Percentiles rank a stretch among this genome's conserved stretches.
These are phyloP conservation scores for Phortica variegata DNA, from an alignment of 1,140 invertebrate species.

Conservation along the genomic window DNA sequence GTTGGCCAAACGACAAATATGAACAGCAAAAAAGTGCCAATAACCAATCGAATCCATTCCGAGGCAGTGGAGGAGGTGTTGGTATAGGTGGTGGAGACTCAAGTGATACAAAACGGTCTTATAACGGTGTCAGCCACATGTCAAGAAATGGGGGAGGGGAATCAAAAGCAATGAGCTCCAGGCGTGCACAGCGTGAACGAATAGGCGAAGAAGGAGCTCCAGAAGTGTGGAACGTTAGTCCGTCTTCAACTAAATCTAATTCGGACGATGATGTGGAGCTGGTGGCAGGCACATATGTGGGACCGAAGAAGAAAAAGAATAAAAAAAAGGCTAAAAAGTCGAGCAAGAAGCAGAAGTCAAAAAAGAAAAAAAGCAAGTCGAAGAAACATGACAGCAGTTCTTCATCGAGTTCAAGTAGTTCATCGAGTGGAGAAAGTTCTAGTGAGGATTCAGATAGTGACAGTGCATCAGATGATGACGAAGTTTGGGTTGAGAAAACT, in stretches of 20 bases:
- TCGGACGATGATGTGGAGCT: constrained; percentile 36
- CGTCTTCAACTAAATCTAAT: constrained; percentile 63
- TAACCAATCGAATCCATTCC: constrained; percentile 35
- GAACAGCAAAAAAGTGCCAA: constrained; percentile 38
- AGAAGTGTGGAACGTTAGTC: constrained; percentile 73
- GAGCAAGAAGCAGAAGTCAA: constrained; percentile 62
- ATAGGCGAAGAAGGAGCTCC: constrained; percentile 70
- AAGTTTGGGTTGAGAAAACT: constrained; percentile 47
- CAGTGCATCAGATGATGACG: constrained; percentile 13
- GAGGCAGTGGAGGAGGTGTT: no score
- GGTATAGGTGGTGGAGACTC: background rate
- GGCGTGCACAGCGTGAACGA: constrained; percentile 70
- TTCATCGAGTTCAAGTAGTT: constrained; percentile 10
- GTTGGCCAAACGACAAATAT: constrained; percentile 57
- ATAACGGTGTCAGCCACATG: constrained; percentile 10
- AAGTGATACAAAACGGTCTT: background rate
- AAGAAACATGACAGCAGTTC: constrained; percentile 44
- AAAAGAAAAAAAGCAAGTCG: constrained; percentile 57
- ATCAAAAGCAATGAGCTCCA: constrained; percentile 62
- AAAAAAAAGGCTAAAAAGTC: constrained; percentile 60
- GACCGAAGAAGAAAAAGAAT: constrained; percentile 59
- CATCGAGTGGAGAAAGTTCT: constrained; percentile 2
- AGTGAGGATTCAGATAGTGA: constrained; percentile 19
- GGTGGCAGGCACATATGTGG: constrained; percentile 58
- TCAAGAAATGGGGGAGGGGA: constrained; percentile 17